Conservation (phyloP, 2,888 invertebrate species). For the Meloe dianella region DNA sequence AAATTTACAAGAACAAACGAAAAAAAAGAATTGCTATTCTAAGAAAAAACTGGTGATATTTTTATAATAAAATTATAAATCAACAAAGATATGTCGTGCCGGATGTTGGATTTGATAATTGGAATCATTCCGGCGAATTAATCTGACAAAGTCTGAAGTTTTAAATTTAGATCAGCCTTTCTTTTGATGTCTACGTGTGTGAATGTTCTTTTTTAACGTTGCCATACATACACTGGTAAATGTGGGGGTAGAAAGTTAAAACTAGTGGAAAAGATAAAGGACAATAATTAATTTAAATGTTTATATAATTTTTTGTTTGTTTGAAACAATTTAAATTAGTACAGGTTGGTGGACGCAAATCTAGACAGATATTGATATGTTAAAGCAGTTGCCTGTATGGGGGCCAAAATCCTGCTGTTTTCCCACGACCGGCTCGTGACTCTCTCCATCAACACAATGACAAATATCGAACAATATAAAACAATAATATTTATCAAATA, state of each 20-base stretch:
- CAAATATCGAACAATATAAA: constrained; percentile 6
- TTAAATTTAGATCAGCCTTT: constrained; percentile 56
- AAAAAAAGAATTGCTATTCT: not conserved
- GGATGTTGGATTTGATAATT: constrained; percentile 54
- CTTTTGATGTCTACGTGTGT: constrained; percentile 51
- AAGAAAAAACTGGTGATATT: constrained; percentile 1
- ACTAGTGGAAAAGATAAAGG: not conserved
- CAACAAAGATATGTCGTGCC: constrained; percentile 23
- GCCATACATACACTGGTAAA: not conserved
- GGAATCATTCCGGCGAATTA: constrained; percentile 60
- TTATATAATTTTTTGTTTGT: not conserved
- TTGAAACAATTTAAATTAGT: constrained; percentile 24
- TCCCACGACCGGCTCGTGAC: constrained; percentile 46
- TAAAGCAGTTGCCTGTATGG: constrained; percentile 13
- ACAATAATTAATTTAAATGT: constrained; percentile 1
- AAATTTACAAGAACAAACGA: not conserved
- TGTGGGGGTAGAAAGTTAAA: not conserved
- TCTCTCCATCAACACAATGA: constrained; percentile 34
- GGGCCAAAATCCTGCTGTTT: constrained; percentile 38
- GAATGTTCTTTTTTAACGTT: not conserved
- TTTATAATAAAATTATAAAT: constrained; percentile 6
- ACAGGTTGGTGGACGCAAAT: constrained; percentile 21
- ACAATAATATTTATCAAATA: constrained; percentile 9
- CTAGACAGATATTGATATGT: constrained; percentile 44
- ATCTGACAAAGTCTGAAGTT: constrained; percentile 57